These are phyloP conservation scores for Ricordea florida DNA, from an alignment of 92 coral and sea anemone genomes.

Conservation along the genomic window DNA sequence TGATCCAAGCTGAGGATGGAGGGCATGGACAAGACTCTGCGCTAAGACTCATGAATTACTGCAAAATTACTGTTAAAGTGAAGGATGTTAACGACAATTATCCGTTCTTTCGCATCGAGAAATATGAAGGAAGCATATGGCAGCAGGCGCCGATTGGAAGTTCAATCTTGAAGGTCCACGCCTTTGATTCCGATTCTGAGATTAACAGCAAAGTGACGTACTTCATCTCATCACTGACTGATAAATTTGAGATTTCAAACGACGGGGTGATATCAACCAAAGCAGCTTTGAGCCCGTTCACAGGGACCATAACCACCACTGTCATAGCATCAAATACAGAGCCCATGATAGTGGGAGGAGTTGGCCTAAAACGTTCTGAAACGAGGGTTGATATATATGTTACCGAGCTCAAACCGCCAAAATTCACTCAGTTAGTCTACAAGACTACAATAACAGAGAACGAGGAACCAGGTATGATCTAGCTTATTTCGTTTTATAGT, in stretches of 20 bases:
- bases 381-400: constrained; percentile 60
- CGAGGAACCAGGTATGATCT: constrained; percentile 25
- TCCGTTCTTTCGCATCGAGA: constrained; percentile 60
- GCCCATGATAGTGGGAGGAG: constrained; percentile 55
- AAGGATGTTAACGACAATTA: constrained; percentile 81
- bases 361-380: not conserved
- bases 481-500: too few relatives aligned
- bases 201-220: constrained; percentile 69
- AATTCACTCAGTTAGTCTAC: constrained; percentile 47
- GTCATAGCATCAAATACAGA: constrained; percentile 61
- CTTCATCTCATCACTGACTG: constrained; percentile 48
- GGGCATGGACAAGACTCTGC: constrained; percentile 55
- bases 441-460: constrained; percentile 57
- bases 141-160: constrained; percentile 60
- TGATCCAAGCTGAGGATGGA: constrained; percentile 79
- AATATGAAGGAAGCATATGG: constrained; percentile 66
- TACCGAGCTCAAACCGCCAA: constrained; percentile 62
- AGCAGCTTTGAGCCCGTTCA: constrained; percentile 43
- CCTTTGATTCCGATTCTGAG: constrained; percentile 65
- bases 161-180: constrained; percentile 61
- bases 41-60: constrained; percentile 60
- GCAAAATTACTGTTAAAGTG: constrained; percentile 52
- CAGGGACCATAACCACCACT: constrained; percentile 28
- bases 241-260: constrained; percentile 48
- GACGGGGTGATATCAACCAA: constrained; percentile 67